These are phyloP conservation scores for Semnopithecus entellus DNA, from an alignment of 2,113 vertebrate genomes.

Conservation along the genomic window DNA sequence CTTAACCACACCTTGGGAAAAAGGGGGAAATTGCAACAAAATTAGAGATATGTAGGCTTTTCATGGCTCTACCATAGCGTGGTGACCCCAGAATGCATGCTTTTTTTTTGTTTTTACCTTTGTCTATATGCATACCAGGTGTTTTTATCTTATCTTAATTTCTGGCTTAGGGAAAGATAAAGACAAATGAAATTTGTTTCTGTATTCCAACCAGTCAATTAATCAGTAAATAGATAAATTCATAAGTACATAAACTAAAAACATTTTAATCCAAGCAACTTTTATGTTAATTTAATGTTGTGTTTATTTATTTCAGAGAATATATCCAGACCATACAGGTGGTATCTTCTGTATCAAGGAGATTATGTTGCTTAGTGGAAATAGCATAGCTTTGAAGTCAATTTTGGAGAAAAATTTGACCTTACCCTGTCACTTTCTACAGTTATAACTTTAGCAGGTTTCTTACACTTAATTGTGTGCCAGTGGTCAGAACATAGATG, in stretches of 20 bases:
- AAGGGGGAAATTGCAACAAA: background rate
- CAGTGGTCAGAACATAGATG: background rate
- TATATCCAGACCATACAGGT: background rate
- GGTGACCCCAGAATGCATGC: background rate
- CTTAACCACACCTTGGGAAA: background rate
- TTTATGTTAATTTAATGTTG: conserved; percentile 20
- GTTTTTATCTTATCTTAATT: conserved; percentile 17
- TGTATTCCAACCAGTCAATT: background rate
- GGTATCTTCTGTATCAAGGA: background rate
- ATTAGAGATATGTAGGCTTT: background rate
- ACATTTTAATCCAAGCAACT: background rate
- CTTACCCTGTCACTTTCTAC: background rate
- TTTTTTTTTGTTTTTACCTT: background rate
- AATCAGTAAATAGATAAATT: background rate
- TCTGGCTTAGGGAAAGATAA: background rate
- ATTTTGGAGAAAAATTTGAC: background rate
- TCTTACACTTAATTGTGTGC: background rate
- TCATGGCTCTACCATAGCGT: background rate
- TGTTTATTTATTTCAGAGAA: conserved; percentile 4
- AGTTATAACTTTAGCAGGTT: background rate
- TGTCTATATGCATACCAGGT: background rate
- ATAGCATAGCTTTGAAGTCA: background rate
- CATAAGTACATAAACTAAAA: background rate
- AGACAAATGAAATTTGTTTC: conserved; percentile 24
- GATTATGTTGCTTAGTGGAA: background rate